These are phyloP conservation scores for Anticlea derivata DNA, from an alignment of 2,888 invertebrate species.

Conservation along the genomic window DNA sequence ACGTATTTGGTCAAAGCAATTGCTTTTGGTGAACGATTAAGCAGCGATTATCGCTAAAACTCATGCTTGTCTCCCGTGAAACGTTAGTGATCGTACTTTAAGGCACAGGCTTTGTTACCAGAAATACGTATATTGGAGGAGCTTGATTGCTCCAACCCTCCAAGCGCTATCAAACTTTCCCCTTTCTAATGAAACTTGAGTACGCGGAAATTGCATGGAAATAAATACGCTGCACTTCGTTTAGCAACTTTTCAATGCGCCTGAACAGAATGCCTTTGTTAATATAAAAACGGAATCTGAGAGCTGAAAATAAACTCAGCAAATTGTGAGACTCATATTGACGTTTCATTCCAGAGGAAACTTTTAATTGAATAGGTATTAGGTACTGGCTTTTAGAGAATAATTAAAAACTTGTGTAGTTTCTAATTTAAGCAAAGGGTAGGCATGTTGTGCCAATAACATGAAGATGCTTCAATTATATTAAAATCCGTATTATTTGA, in stretches of 20 bases:
- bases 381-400: background rate
- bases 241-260: conserved; percentile 70
- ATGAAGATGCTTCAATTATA: too few relatives aligned
- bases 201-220: conserved; percentile 69
- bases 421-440: too few relatives aligned
- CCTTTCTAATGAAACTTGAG: conserved; percentile 67
- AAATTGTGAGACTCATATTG: conserved; percentile 45
- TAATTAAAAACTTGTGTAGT: background rate
- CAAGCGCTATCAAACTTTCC: conserved; percentile 62
- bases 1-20: too few relatives aligned
- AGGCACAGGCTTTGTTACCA: too few relatives aligned
- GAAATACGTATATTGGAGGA: background rate
- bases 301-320: conserved; percentile 54
- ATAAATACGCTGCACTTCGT: conserved; percentile 67
- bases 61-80: too few relatives aligned
- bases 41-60: too few relatives aligned
- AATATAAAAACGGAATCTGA: conserved; percentile 63
- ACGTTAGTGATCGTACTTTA: too few relatives aligned
- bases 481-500: too few relatives aligned
- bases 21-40: too few relatives aligned
- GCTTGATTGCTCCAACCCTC: conserved; percentile 29
- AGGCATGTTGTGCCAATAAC: too few relatives aligned
- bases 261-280: conserved; percentile 68
- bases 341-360: conserved; percentile 22
- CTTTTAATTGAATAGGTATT: conserved; percentile 31